Evolutionary conservation across 2,113 vertebrate species (phyloP).

Genomic region (Recurvirostra avosetta): DNA sequence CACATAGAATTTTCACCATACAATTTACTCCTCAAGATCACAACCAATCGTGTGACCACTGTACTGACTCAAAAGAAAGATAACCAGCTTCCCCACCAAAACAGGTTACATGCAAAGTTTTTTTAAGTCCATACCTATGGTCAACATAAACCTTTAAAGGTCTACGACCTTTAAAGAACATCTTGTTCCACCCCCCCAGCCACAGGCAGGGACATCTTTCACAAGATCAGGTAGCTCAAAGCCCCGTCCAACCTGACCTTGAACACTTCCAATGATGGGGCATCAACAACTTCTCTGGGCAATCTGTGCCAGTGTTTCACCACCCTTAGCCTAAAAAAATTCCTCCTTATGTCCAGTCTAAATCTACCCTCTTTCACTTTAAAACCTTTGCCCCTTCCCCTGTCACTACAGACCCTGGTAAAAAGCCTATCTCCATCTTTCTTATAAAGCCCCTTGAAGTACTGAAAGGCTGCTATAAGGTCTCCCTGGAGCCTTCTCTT

Average conservation of each 20-base stretch:
- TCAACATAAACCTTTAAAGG: background rate
- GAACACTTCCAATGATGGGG: background rate
- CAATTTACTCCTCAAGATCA: background rate
- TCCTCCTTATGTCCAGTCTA: background rate
- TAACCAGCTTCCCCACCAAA: background rate
- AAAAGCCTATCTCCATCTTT: background rate
- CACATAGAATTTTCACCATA: background rate
- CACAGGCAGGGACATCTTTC: background rate
- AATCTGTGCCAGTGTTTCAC: background rate
- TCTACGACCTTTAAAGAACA: background rate
- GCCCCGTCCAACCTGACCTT: background rate
- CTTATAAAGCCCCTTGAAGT: background rate
- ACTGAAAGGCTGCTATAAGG: background rate
- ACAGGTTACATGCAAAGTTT: background rate
- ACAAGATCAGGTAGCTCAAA: background rate
- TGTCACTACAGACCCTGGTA: background rate
- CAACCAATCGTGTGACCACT: background rate
- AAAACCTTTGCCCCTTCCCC: background rate
- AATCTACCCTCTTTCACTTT: background rate
- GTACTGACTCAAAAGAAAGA: background rate
- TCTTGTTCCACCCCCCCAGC: background rate
- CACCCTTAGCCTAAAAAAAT: background rate
- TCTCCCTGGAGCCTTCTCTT: background rate
- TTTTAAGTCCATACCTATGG: background rate
- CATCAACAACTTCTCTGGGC: background rate